Evolutionary conservation across 92 coral and sea anemone species (phyloP).

Genomic region (Heliopora coerulea): DNA sequence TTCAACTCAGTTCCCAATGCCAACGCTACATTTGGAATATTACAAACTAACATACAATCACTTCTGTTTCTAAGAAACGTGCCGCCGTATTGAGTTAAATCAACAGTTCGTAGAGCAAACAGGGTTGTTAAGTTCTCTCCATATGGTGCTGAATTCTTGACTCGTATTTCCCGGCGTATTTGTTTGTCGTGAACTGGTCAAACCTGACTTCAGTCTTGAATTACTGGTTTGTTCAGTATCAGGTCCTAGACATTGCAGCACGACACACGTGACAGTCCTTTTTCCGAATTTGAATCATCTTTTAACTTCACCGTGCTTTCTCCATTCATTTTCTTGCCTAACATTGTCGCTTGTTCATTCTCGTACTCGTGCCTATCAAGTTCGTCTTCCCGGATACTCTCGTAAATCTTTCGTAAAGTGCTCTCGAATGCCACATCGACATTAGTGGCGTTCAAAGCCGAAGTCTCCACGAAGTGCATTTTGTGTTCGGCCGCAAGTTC

Average conservation of each 20-base stretch:
- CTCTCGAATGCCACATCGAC: conserved; percentile 90
- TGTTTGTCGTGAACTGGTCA: too few relatives aligned
- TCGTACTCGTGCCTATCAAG: conserved; percentile 43
- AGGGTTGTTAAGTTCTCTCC: too few relatives aligned
- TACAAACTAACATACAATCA: too few relatives aligned
- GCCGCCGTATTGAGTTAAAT: too few relatives aligned
- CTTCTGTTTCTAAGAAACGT: too few relatives aligned
- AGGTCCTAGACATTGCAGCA: conserved; percentile 7
- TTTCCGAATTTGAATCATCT: conserved; percentile 25
- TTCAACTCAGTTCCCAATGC: too few relatives aligned
- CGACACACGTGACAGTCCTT: background rate
- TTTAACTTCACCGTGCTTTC: conserved; percentile 24
- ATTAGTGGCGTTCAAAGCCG: conserved; percentile 87
- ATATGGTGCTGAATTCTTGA: too few relatives aligned
- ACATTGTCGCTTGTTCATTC: conserved; percentile 33
- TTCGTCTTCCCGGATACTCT: conserved; percentile 66
- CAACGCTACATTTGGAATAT: too few relatives aligned
- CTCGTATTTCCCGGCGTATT: too few relatives aligned
- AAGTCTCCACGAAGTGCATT: conserved; percentile 88
- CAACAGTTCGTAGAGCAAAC: too few relatives aligned
- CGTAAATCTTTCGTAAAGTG: conserved; percentile 74
- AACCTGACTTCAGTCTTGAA: too few relatives aligned
- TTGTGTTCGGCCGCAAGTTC: conserved; percentile 76
- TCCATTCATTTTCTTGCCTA: conserved; percentile 21
- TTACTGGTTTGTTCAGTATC: too few relatives aligned